These are phyloP conservation scores for Rhinoderma darwinii DNA, from an alignment of 2,113 vertebrate species.

Conservation along the genomic window DNA sequence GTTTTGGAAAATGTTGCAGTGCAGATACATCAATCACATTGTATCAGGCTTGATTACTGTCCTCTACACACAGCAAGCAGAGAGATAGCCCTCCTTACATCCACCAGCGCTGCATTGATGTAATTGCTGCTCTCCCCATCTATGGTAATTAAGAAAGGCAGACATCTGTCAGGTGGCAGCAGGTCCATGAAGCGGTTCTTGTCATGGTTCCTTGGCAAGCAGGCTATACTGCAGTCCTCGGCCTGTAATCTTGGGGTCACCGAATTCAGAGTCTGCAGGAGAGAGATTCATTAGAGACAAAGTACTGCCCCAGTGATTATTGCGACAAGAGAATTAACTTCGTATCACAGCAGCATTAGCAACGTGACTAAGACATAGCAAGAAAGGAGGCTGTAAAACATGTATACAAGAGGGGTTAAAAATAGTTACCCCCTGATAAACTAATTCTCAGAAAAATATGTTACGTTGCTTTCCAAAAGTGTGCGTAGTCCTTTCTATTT, in stretches of 20 bases:
- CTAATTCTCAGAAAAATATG: neutral
- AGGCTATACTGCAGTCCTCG: constrained; percentile 98
- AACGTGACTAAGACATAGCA: neutral
- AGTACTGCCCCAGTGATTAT: constrained; percentile 1
- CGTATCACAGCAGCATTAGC: neutral
- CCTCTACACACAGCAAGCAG: neutral
- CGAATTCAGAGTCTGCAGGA: constrained; percentile 91
- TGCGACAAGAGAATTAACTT: neutral
- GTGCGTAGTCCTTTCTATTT: too few relatives aligned
- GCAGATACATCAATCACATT: constrained; percentile 37
- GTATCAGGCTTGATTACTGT: constrained; percentile 27
- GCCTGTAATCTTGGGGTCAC: constrained; percentile 97
- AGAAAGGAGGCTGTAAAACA: neutral
- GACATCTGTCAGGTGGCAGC: constrained; percentile 96
- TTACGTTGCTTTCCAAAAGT: neutral
- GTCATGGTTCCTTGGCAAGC: constrained; percentile 98
- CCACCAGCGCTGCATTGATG: constrained; percentile 98
- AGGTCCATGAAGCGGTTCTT: constrained; percentile 99
- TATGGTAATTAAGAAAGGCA: constrained; percentile 98
- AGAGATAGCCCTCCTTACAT: constrained; percentile 86
- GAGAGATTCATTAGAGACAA: constrained; percentile 57
- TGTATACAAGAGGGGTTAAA: neutral
- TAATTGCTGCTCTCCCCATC: constrained; percentile 99
- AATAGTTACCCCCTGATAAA: neutral
- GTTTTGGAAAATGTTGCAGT: constrained; percentile 13